Evolutionary conservation across 2,888 invertebrate species (phyloP), one percentile per base, ranked within the genome.

Genomic region (Caenorhabditis sp.): DNA sequence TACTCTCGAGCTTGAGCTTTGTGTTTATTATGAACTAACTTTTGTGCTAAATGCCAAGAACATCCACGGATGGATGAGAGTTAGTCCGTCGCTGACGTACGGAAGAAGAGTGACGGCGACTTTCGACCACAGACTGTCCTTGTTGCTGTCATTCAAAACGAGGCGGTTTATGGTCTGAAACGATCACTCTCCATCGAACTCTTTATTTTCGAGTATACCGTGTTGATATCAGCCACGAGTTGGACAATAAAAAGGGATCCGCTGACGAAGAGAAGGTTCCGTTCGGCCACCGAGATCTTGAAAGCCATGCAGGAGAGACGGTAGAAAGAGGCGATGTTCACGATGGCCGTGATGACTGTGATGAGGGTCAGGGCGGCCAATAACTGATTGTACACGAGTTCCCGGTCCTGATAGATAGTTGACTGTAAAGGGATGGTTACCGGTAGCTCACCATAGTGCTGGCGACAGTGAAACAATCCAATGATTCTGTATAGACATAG

Each of bases 241-340:
- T 72, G 72, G 0, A 72, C 56, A 1, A 72, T 6, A 17, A 72
- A 72, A 11, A 63, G 20, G 1, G 56, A 30, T 9, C 61, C 56
- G 22, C 72, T 72, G 13, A 72, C 56, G 48, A 72, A 72, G n/a
- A 72, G 48, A 2, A 72, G 32, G 43, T 72, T 72, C 24, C 62
- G 35, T 13, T 72, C 72, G 4, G 72, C 72, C 0, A 35, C 0
- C 9, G 62, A 61, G 17, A 72, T 63, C 24, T 63, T 62, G 46
- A 26, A 55, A 1, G 39, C 55, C 56, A 72, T 50, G 26, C 53
- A 50, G 1, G 62, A 43, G 22, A 72, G 20, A 1, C 37, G 45
- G 27, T 50, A 62, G 41, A 72, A 62, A 6, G 72, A 72, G 2
- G 62, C 55, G 22, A 72, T 43, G 27, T 62, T 72, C 1, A 62